A percentile compares a stretch with the other conserved stretches of the same genome.
Conservation (phyloP, 2,888 invertebrate species). For the Prenolepis imparis region DNA sequence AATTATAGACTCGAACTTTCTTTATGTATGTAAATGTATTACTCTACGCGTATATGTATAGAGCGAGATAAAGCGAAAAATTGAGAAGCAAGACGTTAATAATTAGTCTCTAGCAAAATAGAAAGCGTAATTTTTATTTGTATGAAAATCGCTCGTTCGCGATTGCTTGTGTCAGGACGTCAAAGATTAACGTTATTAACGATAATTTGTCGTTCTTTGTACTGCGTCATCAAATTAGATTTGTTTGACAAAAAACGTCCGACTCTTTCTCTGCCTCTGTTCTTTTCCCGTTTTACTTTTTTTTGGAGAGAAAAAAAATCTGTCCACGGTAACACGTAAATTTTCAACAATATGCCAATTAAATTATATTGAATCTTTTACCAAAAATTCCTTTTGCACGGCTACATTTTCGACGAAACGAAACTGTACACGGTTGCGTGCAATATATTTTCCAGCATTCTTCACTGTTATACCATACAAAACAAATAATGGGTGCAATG, state of each 20-base stretch:
- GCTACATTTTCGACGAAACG: conserved; percentile 5
- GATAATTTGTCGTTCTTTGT: conserved; percentile 27
- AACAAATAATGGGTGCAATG: conserved; percentile 14
- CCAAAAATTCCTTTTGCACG: background rate
- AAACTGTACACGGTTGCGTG: background rate
- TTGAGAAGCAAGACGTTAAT: background rate
- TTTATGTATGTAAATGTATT: background rate
- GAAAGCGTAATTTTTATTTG: background rate
- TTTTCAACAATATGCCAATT: conserved; percentile 23
- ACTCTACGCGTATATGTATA: background rate
- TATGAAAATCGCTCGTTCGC: background rate
- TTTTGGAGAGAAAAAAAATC: background rate
- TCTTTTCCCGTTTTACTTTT: background rate
- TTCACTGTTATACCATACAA: conserved; percentile 13
- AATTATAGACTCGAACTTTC: no score
- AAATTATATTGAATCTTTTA: background rate
- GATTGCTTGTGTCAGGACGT: conserved; percentile 11
- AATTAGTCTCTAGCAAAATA: background rate
- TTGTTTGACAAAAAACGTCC: background rate
- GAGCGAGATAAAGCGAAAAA: background rate
- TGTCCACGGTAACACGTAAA: background rate
- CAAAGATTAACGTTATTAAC: conserved; percentile 16
- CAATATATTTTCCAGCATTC: conserved; percentile 6
- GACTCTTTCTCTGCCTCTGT: background rate
- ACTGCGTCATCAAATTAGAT: conserved; percentile 3